Conservation (phyloP, 1,140 invertebrate genomes). For the Gonatopus flavifemur region DNA sequence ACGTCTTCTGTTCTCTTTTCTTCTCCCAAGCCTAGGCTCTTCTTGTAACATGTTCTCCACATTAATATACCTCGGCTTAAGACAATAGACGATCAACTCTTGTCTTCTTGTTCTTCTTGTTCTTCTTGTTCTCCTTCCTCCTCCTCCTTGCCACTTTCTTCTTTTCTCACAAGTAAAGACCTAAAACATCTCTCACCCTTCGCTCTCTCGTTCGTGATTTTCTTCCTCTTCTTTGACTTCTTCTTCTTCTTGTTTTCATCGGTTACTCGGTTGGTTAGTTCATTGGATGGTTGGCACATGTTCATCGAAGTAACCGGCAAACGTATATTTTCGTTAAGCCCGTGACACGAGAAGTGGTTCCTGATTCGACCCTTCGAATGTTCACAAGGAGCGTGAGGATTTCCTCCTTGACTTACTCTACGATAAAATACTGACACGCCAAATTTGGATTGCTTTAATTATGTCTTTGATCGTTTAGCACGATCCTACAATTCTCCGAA, state of each 20-base stretch:
- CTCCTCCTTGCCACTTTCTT: slow-evolving; percentile 12
- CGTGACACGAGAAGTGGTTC: slow-evolving; percentile 46
- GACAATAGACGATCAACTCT: slow-evolving; percentile 53
- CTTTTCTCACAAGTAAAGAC: not conserved
- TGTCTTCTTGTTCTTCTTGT: slow-evolving; percentile 13
- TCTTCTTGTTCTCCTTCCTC: slow-evolving; percentile 20
- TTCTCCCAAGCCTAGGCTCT: slow-evolving; percentile 11
- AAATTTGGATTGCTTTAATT: too few species aligned
- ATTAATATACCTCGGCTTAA: slow-evolving; percentile 60
- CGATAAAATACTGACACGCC: too few species aligned
- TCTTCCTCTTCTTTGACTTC: slow-evolving; percentile 4
- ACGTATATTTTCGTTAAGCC: slow-evolving; percentile 59
- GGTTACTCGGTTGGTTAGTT: too few species aligned
- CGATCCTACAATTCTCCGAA: too few species aligned
- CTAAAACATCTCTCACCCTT: not conserved
- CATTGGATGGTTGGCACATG: too few species aligned
- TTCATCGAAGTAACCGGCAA: too few species aligned
- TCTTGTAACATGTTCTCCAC: slow-evolving; percentile 55
- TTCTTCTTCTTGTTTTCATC: slow-evolving; percentile 19
- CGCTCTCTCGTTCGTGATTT: slow-evolving; percentile 2
- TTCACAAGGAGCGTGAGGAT: too few species aligned
- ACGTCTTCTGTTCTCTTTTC: slow-evolving; percentile 40
- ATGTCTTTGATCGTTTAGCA: too few species aligned
- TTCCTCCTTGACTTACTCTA: slow-evolving; percentile 18
- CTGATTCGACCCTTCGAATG: too few species aligned